Percentiles rank a stretch among this genome's conserved stretches.
phyloP scores from a whole-genome alignment of 2,797 vertebrate genomes.

The Falco cherrug region DNA sequence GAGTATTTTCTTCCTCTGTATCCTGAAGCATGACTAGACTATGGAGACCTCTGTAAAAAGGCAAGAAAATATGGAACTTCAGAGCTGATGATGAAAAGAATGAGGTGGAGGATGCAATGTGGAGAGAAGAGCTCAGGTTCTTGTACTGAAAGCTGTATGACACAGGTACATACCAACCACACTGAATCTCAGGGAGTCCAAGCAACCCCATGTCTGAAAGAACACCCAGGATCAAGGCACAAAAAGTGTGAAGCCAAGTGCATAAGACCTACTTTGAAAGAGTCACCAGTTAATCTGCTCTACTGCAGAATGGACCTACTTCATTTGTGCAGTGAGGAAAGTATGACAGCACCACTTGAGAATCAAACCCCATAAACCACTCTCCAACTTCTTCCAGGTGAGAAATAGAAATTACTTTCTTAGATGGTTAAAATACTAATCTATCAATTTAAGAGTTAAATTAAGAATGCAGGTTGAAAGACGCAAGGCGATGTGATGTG shows the following conservation, averaged over 20 bases:
- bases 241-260: not conserved
- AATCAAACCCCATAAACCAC: conserved; percentile 7
- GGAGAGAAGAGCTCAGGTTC: not conserved
- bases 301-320: not conserved
- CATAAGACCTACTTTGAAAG: not conserved
- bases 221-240: not conserved
- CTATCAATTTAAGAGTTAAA: not conserved
- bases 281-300: not conserved
- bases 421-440: not conserved
- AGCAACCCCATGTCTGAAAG: not conserved
- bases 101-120: not conserved
- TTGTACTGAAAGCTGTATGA: not conserved
- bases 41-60: not conserved
- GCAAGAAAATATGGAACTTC: not conserved
- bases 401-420: not conserved
- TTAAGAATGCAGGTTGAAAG: not conserved
- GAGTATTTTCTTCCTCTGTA: not conserved
- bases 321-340: not conserved
- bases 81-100: not conserved
- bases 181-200: not conserved
- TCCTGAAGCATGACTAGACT: not conserved
- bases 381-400: not conserved
- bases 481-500: not conserved
- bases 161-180: not conserved
- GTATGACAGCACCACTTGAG: not conserved